Evolutionary conservation across 2,888 invertebrate genomes (phyloP), one percentile per base, ranked within the genome.

Genomic region (Drosophila quinaria): DNA sequence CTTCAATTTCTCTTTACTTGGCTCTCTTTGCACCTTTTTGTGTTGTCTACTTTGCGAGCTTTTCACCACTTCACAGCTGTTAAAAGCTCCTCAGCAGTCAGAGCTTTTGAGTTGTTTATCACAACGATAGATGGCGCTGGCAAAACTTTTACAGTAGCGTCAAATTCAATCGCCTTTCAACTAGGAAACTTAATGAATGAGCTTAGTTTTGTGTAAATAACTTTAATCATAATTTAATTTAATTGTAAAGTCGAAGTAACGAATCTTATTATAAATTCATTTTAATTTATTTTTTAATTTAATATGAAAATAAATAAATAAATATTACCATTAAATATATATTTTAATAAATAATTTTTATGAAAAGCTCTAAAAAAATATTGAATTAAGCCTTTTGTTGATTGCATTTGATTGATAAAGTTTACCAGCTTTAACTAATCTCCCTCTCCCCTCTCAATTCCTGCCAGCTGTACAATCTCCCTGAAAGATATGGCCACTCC

Each of bases 41-140:
- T 3, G 25, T 3, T 31, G 22, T 51, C 10, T 10, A 2, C 25
- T 4, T 13, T 31, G 10, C 1, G 4, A 75, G 67, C 75, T 75
- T 75, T 75, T 63, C 71, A 61, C 42, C 71, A 50, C 33, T 1
- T 1, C 25, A 11, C 10, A 19, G 2, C 19, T 41, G 50, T 2
- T 15, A 3, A 4, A 52, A 46, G 44, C 61, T 52, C 10, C 2
- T 1, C 3, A 1, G 4, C 3, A 49, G 19, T n/a, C n/a, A 10
- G 1, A 19, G 11, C 8, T 22, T 29, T 11, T 13, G 3, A 11
- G 15, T 11, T 25, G n/a, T 8, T 15, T 4, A 6, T 2, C 4
- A 13, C 25, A 3, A 0, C 54, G 19, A 5, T 44, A 76, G 75
- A n/a, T 68, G 76, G 64, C 76, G 75, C 68, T 29, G 41, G 15